Evolutionary conservation across 2,888 invertebrate species (phyloP).

Genomic region (Drosophila pegasa): DNA sequence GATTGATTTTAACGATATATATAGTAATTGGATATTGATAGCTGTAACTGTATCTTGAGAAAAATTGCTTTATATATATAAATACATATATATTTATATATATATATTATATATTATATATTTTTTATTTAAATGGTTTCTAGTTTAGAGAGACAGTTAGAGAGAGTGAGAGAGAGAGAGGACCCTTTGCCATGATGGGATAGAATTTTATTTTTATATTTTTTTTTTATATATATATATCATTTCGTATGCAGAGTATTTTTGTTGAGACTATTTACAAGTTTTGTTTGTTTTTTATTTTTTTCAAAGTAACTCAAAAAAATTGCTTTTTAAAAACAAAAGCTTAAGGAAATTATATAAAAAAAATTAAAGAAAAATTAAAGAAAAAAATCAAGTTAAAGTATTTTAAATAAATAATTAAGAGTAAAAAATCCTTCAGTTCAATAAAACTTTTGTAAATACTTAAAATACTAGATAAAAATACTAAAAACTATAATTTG

Average conservation of each 20-base stretch:
- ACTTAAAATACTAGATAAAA: conserved; percentile 34
- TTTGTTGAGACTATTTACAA: conserved; percentile 81
- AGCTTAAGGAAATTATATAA: conserved; percentile 11
- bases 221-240: conserved; percentile 34
- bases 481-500: neutral
- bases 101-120: conserved; percentile 8
- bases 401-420: neutral
- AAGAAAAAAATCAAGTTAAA: conserved; percentile 32
- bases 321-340: conserved; percentile 45
- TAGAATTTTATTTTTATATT: conserved; percentile 71
- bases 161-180: conserved; percentile 76
- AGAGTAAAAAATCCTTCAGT: conserved; percentile 33
- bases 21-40: conserved; percentile 56
- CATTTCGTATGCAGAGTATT: conserved; percentile 77
- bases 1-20: conserved; percentile 72
- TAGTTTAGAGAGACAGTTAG: conserved; percentile 49
- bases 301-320: conserved; percentile 22
- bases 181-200: conserved; percentile 78
- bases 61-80: conserved; percentile 57
- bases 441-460: conserved; percentile 26
- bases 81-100: conserved; percentile 45
- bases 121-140: conserved; percentile 42
- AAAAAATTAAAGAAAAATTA: conserved; percentile 14
- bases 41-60: conserved; percentile 62
- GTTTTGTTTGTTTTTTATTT: conserved; percentile 67